phyloP scores from a whole-genome alignment of 2,888 invertebrate genomes.

The Sturmia bella region DNA sequence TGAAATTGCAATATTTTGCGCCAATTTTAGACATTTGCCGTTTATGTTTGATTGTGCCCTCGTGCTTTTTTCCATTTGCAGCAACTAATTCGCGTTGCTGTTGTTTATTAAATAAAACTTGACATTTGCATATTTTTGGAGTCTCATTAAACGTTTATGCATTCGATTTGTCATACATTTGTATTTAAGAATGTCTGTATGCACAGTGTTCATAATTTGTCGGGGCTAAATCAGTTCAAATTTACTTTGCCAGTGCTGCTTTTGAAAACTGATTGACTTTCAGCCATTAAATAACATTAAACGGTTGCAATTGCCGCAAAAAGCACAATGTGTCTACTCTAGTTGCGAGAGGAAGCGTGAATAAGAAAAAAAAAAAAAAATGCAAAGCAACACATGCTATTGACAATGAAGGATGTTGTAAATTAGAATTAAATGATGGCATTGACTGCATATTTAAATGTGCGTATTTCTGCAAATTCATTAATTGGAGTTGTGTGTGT shows the following conservation, averaged over 20 bases:
- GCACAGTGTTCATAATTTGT: constrained; percentile 43
- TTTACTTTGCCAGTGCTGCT: constrained; percentile 16
- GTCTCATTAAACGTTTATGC: constrained; percentile 6
- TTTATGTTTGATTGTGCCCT: background rate
- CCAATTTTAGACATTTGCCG: constrained; percentile 56
- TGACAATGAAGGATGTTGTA: constrained; percentile 60
- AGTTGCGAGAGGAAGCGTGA: background rate
- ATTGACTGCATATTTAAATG: constrained; percentile 31
- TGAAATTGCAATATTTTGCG: constrained; percentile 65
- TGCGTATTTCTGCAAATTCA: constrained; percentile 4
- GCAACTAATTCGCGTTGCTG: constrained; percentile 26
- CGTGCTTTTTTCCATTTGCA: background rate
- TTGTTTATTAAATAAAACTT: constrained; percentile 58
- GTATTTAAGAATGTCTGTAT: constrained; percentile 13
- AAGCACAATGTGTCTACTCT: background rate
- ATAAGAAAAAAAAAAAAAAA: background rate
- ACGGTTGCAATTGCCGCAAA: constrained; percentile 55
- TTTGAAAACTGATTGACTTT: constrained; percentile 56
- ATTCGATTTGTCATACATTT: constrained; percentile 28
- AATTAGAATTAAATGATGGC: constrained; percentile 64
- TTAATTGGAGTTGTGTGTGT: background rate
- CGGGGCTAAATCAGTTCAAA: constrained; percentile 42
- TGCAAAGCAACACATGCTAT: constrained; percentile 45
- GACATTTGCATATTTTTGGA: constrained; percentile 52
- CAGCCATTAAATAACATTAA: constrained; percentile 51